phyloP scores from a whole-genome alignment of 2,888 invertebrate species.

The Mythimna vitellina region DNA sequence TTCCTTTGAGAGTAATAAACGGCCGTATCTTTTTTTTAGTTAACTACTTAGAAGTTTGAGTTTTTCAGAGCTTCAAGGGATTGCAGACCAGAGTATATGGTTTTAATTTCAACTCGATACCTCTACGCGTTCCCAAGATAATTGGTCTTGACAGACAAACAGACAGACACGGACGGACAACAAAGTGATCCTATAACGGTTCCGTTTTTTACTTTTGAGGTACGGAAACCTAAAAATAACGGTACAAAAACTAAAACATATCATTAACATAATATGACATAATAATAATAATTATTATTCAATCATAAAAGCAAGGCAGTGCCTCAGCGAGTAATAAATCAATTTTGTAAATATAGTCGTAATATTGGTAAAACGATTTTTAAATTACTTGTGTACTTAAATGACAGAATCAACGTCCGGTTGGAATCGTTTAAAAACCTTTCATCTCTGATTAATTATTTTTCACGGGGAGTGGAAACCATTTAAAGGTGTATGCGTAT shows the following conservation, averaged over 20 bases:
- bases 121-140: no score
- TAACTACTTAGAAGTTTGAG: no score
- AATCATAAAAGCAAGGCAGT: constrained; percentile 33
- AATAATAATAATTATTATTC: constrained; percentile 22
- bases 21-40: no score
- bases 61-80: no score
- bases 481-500: constrained; percentile 53
- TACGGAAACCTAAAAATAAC: no score
- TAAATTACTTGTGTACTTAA: constrained; percentile 58
- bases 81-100: no score
- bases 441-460: constrained; percentile 71
- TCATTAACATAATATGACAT: constrained; percentile 33
- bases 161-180: no score
- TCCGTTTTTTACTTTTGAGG: no score
- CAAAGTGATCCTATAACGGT: no score
- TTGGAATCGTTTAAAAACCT: constrained; percentile 65
- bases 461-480: constrained; percentile 59
- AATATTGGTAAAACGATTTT: constrained; percentile 56
- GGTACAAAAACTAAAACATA: constrained; percentile 9
- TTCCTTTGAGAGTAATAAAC: no score
- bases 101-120: no score
- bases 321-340: constrained; percentile 45
- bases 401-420: constrained; percentile 55
- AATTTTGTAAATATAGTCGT: constrained; percentile 47
- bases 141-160: no score